Evolutionary conservation across 2,888 invertebrate genomes (phyloP), one percentile per base, ranked within the genome.

Genomic region (Habrosyne pyritoides): DNA sequence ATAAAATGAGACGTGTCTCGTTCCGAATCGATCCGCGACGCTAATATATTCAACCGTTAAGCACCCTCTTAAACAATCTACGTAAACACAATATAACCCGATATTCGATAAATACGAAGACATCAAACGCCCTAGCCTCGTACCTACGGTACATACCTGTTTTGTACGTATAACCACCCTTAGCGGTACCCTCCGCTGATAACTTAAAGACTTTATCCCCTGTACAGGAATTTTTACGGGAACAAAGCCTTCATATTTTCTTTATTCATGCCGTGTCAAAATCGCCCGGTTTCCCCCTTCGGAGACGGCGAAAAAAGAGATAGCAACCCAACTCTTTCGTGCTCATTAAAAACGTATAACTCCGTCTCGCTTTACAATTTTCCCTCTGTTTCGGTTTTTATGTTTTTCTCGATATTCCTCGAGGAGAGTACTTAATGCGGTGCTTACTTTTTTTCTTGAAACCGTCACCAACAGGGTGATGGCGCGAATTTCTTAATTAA

Each of bases 191-290:
- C 88, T 77, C 83, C 24, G 48, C 75, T 85, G 91, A 90, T 91
- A 91, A 90, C 89, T 91, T 91, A 90, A 92, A 91, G 89, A 91
- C 91, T 91, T 91, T 89, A 91, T 91, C 89, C 89, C 87, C 81
- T 84, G 86, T 89, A 85, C 85, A 86, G 90, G 91, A 92, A 91
- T 92, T 91, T 91, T 91, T 92, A 91, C 90, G 87, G 88, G 80
- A 89, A 89, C 89, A 89, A 89, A 89, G 88, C 91, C 83, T 86
- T 91, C 89, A 91, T 92, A 92, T 92, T 91, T 92, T 91, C 91
- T 91, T 91, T 91, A 90, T 90, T 90, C 89, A 86, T 86, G 75
- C 86, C 89, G 89, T 88, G 88, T 90, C 87, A 88, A 88, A 89
- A 88, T 89, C 87, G 85, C 80, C 86, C 83, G 77, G 69, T 77